A percentile compares a stretch with the other conserved stretches of the same genome.
phyloP scores from a whole-genome alignment of 2,797 vertebrate genomes.

The Phrynocephalus vlangalii region DNA sequence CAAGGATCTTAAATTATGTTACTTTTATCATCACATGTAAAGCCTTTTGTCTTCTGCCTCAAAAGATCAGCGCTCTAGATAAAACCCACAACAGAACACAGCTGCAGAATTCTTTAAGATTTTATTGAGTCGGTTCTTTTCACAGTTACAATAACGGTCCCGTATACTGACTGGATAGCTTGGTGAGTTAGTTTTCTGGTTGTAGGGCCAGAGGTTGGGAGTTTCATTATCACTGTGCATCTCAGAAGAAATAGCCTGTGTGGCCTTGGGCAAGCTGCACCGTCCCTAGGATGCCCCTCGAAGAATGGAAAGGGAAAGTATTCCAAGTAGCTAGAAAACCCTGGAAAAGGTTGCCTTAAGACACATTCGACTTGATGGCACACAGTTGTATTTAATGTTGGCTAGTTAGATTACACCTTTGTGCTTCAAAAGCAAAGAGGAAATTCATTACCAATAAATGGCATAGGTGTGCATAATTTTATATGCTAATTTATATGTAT shows the following conservation, averaged over 20 bases:
- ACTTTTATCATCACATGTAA: conserved; percentile 9
- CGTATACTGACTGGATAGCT: neutral
- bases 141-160: neutral
- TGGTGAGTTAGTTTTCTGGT: too few species aligned
- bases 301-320: too few species aligned
- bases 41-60: conserved; percentile 12
- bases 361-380: too few species aligned
- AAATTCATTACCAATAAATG: neutral
- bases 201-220: too few species aligned
- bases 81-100: neutral
- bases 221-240: too few species aligned
- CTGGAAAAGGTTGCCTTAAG: too few species aligned
- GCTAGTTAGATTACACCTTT: neutral
- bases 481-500: neutral
- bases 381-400: too few species aligned
- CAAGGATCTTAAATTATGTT: neutral
- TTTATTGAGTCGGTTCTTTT: neutral
- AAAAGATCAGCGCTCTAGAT: conserved; percentile 25
- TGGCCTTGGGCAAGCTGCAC: too few species aligned
- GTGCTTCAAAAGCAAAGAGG: neutral
- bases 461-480: neutral
- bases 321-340: too few species aligned
- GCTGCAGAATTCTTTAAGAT: neutral
- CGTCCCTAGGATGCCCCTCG: too few species aligned
- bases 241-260: too few species aligned